phyloP scores from a whole-genome alignment of 2,113 vertebrate genomes.

The Columbina picui region DNA sequence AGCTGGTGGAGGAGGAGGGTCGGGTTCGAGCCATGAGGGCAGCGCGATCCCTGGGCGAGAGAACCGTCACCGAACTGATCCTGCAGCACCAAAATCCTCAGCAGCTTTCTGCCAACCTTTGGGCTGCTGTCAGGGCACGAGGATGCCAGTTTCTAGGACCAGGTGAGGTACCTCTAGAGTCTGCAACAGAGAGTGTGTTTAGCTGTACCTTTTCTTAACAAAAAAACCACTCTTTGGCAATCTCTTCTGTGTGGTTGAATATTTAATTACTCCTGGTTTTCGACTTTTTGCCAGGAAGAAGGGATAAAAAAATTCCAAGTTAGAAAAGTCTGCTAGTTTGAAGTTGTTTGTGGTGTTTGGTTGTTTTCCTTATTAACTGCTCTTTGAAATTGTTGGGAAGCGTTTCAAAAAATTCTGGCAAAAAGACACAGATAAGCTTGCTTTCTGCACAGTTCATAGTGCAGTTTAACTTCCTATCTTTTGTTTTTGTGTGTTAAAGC shows the following conservation, averaged over 20 bases:
- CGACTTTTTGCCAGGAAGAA: not conserved
- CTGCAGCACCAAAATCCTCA: constrained; percentile 86
- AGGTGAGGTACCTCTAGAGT: constrained; percentile 55
- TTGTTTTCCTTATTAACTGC: not conserved
- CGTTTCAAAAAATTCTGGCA: not conserved
- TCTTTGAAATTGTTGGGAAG: not conserved
- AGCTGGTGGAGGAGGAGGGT: constrained; percentile 95
- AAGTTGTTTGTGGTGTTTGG: not conserved
- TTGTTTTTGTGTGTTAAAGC: constrained; percentile 73
- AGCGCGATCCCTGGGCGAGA: constrained; percentile 85
- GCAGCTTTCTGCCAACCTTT: constrained; percentile 84
- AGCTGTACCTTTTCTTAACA: not conserved
- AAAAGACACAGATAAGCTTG: not conserved
- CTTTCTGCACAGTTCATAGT: not conserved
- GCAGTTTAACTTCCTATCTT: not conserved
- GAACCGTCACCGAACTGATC: constrained; percentile 83
- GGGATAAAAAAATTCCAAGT: too few species aligned
- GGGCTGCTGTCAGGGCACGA: constrained; percentile 84
- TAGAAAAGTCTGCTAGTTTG: not conserved
- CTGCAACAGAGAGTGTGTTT: not conserved
- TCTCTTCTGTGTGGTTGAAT: not conserved
- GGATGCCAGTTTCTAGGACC: constrained; percentile 86
- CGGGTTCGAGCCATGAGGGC: constrained; percentile 90
- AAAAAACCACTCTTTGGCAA: not conserved
- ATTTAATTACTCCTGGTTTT: not conserved